Base-by-base conservation (phyloP, 2,888 invertebrate genomes). In the Lepidochrysops patricia region DNA sequence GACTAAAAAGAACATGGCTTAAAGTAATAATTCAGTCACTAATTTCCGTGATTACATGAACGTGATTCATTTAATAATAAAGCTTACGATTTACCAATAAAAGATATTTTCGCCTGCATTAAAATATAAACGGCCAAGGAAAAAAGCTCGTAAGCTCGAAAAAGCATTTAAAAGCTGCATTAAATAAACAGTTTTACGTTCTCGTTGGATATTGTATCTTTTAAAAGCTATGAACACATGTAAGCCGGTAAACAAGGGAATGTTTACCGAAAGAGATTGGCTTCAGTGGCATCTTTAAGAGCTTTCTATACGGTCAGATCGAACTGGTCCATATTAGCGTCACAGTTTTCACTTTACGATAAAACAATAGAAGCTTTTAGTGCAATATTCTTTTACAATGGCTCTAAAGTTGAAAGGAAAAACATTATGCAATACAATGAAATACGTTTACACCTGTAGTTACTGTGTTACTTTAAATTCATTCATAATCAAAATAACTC, bases 181-280 rank as follows among this genome's bases (percentile, higher is more conserved):
- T 27, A 29, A 52, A 54, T 19, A 19, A 32, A 32, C 54, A 54
- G 54, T 29, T 54, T 54, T 54, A 29, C 15, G 54, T 29, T 54
- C 54, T 27, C 60, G 62, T 57, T 61, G 62, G 62, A 67, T 64
- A 67, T 67, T 67, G 63, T 66, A 64, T 62, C 62, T 54, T 19
- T 61, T 66, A 64, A 67, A 67, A 65, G 65, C 57, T 29, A 29
- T 32, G 54, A 54, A 19, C 60, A 58, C 50, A 62, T 62, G 61
- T 62, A 64, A 62, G 60, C 60, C 61, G 62, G 58, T 66, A 63
- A 64, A 67, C 67, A 63, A 64, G 58, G 34, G 61, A 32, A 48
- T 66, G 67, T 67, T 63, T 67, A 59, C 63, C 52, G 50, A 66
- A 52, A 64, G 62, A 63, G 63, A 67, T 67, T 67, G 67, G 61